Evolutionary conservation across 2,797 vertebrate genomes (phyloP).

Genomic region (Meda fulgida): DNA sequence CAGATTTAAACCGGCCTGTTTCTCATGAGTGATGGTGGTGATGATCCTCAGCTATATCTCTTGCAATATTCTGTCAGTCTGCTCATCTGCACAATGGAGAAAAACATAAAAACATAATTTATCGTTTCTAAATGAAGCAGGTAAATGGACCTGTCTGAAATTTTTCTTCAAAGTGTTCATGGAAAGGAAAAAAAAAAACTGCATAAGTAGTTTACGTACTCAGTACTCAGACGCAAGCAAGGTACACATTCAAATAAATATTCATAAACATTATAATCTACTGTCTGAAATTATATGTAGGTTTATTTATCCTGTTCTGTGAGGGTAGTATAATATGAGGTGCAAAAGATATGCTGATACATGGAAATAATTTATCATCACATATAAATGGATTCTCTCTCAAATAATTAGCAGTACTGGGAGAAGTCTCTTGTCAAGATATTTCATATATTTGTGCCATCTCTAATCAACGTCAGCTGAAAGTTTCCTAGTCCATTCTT

Average conservation of each 20-base stretch:
- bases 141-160: background rate
- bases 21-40: too few species aligned
- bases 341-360: slow-evolving; percentile 17
- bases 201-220: background rate
- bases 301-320: background rate
- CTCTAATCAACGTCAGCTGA: slow-evolving; percentile 71
- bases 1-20: too few species aligned
- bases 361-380: background rate
- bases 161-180: background rate
- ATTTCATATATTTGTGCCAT: slow-evolving; percentile 62
- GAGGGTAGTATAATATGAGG: background rate
- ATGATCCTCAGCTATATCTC: background rate
- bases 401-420: slow-evolving; percentile 67
- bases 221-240: background rate
- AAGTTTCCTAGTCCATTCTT: slow-evolving; percentile 65
- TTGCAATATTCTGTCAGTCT: background rate
- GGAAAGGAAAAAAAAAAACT: background rate
- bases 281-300: background rate
- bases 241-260: background rate
- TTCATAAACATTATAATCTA: background rate
- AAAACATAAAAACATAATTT: background rate
- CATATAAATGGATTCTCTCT: slow-evolving; percentile 60
- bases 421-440: slow-evolving; percentile 48
- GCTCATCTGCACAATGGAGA: background rate
- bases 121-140: background rate